phyloP scores from a whole-genome alignment of 2,797 vertebrate species.

The Coendou prehensilis region DNA sequence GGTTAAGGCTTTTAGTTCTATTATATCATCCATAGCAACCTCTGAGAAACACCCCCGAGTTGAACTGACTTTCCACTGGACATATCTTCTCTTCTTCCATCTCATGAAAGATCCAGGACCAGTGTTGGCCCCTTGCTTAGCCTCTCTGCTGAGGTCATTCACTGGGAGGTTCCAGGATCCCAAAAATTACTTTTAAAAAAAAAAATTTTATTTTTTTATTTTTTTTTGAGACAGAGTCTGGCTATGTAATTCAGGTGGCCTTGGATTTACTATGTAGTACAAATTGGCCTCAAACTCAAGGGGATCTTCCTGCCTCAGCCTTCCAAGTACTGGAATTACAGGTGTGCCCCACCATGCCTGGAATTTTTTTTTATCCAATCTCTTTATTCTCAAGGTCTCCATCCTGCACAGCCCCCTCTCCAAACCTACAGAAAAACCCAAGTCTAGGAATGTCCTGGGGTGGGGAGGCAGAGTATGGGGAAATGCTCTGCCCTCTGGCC shows the following conservation, averaged over 20 bases:
- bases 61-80: background rate
- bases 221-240: background rate
- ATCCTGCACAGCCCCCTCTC: conserved; percentile 33
- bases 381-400: conserved; percentile 81
- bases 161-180: background rate
- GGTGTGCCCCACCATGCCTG: too few species aligned
- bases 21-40: background rate
- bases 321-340: background rate
- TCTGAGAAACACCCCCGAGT: background rate
- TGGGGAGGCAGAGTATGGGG: conserved; percentile 69
- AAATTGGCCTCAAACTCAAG: background rate
- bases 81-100: too few species aligned
- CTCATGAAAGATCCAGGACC: background rate
- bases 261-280: background rate
- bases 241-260: background rate
- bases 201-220: background rate
- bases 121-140: background rate
- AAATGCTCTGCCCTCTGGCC: conserved; percentile 68
- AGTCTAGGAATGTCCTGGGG: conserved; percentile 76
- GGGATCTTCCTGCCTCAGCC: background rate
- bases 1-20: background rate
- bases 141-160: background rate
- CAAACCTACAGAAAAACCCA: conserved; percentile 81
- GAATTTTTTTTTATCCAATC: conserved; percentile 46
- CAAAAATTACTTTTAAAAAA: background rate